Conservation (phyloP, 2,888 invertebrate species). For the Euzophera pinguis region DNA sequence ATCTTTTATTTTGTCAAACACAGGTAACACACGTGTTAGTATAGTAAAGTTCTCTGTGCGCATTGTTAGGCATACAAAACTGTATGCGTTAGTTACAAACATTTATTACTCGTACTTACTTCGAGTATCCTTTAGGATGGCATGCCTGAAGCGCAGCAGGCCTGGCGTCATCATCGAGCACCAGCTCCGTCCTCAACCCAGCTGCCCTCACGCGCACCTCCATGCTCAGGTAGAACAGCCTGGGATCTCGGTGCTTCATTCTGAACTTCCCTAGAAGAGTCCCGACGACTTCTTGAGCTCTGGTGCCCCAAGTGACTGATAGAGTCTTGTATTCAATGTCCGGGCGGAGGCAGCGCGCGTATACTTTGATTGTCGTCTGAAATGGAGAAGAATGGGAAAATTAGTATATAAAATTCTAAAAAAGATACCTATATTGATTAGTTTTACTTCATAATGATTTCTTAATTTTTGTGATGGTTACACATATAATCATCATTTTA, state of each 20-base stretch:
- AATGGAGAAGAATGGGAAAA: slow-evolving; percentile 1
- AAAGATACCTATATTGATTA: no score
- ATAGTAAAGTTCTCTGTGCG: no score
- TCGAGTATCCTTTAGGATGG: slow-evolving; percentile 95
- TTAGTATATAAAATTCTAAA: no score
- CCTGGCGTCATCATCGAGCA: slow-evolving; percentile 92
- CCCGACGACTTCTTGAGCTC: slow-evolving; percentile 91
- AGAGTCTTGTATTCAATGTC: slow-evolving; percentile 98
- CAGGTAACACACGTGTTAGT: no score
- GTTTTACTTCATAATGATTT: no score
- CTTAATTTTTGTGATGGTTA: no score
- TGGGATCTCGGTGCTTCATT: slow-evolving; percentile 95
- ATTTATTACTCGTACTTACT: no score
- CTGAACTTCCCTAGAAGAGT: slow-evolving; percentile 92
- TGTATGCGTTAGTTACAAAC: no score
- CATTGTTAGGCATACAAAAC: no score
- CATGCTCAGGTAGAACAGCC: slow-evolving; percentile 96
- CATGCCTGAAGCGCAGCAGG: slow-evolving; percentile 96
- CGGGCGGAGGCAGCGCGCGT: slow-evolving; percentile 91
- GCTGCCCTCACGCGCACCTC: slow-evolving; percentile 93
- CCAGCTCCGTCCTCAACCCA: slow-evolving; percentile 89
- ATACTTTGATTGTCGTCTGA: slow-evolving; percentile 95
- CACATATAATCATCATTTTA: no score
- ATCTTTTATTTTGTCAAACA: no score
- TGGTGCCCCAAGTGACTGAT: slow-evolving; percentile 92